Conservation (phyloP, 2,888 invertebrate genomes). For the Ophraella communa region DNA sequence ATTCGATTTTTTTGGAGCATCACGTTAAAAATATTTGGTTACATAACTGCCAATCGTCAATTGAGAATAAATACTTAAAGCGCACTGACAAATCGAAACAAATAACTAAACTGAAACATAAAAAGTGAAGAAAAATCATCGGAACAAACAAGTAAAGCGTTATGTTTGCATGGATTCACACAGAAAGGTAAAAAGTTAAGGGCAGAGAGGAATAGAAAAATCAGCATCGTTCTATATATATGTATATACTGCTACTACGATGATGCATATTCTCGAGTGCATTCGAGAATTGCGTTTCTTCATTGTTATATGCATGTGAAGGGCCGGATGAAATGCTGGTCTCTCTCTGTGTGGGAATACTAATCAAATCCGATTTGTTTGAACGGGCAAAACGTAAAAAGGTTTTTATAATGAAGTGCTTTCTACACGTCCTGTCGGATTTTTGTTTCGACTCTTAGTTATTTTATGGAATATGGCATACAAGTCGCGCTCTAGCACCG, state of each 20-base stretch:
- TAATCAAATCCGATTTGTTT: constrained; percentile 58
- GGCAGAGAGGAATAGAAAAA: constrained; percentile 1
- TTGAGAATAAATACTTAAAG: too few species aligned
- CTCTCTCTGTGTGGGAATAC: constrained; percentile 47
- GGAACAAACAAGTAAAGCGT: constrained; percentile 19
- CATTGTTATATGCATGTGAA: constrained; percentile 51
- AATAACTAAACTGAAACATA: constrained; percentile 1
- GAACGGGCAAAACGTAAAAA: constrained; percentile 56
- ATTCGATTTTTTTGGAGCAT: too few species aligned
- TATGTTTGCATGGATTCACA: constrained; percentile 18
- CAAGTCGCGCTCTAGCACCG: constrained; percentile 48
- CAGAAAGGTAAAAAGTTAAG: neutral
- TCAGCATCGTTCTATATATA: neutral
- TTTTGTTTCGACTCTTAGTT: constrained; percentile 53
- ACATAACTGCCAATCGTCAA: too few species aligned
- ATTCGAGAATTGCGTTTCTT: constrained; percentile 52
- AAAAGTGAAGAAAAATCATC: constrained; percentile 14
- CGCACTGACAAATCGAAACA: too few species aligned
- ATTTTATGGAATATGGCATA: constrained; percentile 51
- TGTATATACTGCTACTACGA: constrained; percentile 4
- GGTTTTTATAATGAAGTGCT: constrained; percentile 57
- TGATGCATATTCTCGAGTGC: constrained; percentile 49
- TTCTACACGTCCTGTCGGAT: constrained; percentile 53
- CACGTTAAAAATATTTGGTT: too few species aligned
- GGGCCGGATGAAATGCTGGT: constrained; percentile 41